Conservation (phyloP, 2,888 invertebrate species). For the Pseudanteris insignis region DNA sequence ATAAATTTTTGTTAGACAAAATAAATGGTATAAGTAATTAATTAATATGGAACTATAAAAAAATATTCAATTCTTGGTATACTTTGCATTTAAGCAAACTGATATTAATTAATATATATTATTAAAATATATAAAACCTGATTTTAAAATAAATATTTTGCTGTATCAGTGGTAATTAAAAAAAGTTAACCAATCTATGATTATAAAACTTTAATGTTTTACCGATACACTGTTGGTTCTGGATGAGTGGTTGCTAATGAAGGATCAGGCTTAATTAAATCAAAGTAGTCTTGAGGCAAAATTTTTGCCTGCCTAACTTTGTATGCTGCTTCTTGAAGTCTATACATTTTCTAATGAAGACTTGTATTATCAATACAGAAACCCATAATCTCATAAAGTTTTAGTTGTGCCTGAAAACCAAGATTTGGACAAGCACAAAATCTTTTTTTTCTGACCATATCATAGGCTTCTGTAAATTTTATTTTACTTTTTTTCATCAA, state of each 20-base stretch:
- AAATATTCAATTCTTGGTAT: too few relatives aligned
- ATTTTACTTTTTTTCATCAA: conserved; percentile 86
- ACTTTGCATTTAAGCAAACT: too few relatives aligned
- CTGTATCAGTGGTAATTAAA: not conserved
- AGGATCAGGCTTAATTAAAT: conserved; percentile 83
- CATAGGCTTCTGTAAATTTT: conserved; percentile 77
- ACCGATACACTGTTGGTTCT: conserved; percentile 82
- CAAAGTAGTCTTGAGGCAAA: conserved; percentile 79
- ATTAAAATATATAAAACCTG: not conserved
- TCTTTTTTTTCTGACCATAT: conserved; percentile 76
- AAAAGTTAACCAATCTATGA: not conserved
- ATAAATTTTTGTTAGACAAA: too few relatives aligned
- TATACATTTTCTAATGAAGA: conserved; percentile 78
- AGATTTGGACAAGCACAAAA: conserved; percentile 69
- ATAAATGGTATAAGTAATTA: too few relatives aligned
- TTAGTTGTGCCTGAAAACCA: conserved; percentile 82
- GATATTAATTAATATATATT: too few relatives aligned
- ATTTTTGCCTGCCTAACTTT: conserved; percentile 85
- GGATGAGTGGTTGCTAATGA: conserved; percentile 78
- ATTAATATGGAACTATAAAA: too few relatives aligned
- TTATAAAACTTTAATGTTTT: not conserved
- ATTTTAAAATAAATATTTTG: not conserved
- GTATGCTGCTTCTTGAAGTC: conserved; percentile 82
- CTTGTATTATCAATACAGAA: conserved; percentile 77
- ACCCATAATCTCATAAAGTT: conserved; percentile 80